Conservation (phyloP, 2,888 invertebrate genomes). For the Deladenus siricidicola region DNA sequence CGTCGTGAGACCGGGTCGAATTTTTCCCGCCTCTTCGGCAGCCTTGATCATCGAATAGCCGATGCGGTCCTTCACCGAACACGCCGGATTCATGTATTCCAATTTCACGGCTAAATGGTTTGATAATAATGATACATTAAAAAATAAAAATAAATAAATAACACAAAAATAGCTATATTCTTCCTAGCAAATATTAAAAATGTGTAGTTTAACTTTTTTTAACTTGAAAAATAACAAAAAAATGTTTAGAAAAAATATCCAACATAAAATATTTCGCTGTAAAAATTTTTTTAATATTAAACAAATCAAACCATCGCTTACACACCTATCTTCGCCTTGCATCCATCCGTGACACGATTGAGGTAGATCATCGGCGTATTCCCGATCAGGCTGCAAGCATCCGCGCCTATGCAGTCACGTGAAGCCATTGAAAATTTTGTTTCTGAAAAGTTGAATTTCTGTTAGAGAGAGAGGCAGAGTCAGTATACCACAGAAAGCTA, state of each 20-base stretch:
- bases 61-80: conserved; percentile 49
- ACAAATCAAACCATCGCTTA: background rate
- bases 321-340: conserved; percentile 38
- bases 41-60: conserved; percentile 45
- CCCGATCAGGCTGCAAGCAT: conserved; percentile 41
- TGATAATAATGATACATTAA: background rate
- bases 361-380: conserved; percentile 52
- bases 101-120: conserved; percentile 45
- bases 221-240: too few species aligned
- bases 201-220: background rate
- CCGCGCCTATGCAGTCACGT: conserved; percentile 35
- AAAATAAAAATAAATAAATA: background rate
- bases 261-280: background rate
- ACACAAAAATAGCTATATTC: background rate
- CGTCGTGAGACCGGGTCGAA: conserved; percentile 29
- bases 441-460: too few species aligned
- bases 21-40: conserved; percentile 38
- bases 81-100: conserved; percentile 49
- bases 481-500: too few species aligned
- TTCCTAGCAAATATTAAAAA: background rate
- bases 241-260: background rate
- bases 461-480: too few species aligned
- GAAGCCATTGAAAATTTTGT: conserved; percentile 42
- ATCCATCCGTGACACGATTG: conserved; percentile 35
- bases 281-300: background rate